Conservation (phyloP, 2,888 invertebrate genomes). For the Spodoptera littoralis region DNA sequence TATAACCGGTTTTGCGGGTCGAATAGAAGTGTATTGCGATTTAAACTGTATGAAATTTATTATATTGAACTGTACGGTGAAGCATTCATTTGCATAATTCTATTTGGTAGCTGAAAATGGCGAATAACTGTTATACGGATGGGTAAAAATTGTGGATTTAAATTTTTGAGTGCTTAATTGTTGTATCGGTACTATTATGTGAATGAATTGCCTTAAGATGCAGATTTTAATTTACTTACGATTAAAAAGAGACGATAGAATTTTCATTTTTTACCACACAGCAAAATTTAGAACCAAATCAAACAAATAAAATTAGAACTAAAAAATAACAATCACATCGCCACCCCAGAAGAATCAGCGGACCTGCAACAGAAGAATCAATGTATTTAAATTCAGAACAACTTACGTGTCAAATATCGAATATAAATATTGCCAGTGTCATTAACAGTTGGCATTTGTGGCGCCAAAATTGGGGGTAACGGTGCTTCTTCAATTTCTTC, state of each 20-base stretch:
- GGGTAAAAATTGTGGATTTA: constrained; percentile 15
- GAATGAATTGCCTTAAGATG: too few species aligned
- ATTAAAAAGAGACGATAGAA: neutral
- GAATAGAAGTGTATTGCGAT: constrained; percentile 75
- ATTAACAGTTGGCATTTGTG: constrained; percentile 74
- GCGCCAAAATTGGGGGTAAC: constrained; percentile 61
- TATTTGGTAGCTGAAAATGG: constrained; percentile 47
- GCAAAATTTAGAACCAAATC: neutral
- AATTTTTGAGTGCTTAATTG: neutral
- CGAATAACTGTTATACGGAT: constrained; percentile 8
- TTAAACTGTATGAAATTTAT: constrained; percentile 75
- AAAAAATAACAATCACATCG: too few species aligned
- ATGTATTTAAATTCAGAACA: constrained; percentile 21
- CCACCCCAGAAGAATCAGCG: constrained; percentile 8
- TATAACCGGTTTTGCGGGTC: constrained; percentile 71
- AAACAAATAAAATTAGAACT: too few species aligned
- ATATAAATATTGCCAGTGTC: constrained; percentile 78
- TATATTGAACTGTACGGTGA: constrained; percentile 62
- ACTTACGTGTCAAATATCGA: constrained; percentile 86
- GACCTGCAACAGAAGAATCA: constrained; percentile 75
- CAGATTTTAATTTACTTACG: too few species aligned
- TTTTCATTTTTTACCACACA: neutral
- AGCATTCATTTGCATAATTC: constrained; percentile 70
- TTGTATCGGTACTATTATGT: neutral
- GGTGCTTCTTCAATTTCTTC: constrained; percentile 57